Base-by-base conservation (phyloP, 53 echinoderm and acorn worm genomes). In the Astropecten irregularis region DNA sequence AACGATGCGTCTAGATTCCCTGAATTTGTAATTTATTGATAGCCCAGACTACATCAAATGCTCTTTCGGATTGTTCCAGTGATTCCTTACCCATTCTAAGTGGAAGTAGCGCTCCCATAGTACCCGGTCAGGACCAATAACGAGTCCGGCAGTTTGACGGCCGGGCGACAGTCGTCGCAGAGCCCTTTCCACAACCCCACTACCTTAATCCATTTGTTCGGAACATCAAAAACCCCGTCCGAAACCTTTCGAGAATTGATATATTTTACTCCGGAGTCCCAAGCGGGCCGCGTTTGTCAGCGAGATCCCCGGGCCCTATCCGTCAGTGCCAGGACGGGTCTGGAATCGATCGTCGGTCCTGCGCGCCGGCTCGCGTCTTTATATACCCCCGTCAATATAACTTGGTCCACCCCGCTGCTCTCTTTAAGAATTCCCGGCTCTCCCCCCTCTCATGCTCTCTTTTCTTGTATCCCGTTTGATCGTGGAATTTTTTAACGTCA, bases 271-370 rank as follows among this genome's bases (percentile, higher is more conserved):
- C 73, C 54, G 55, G 32, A 9, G 53, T 73, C 73, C 73, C 73
- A 22, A 19, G 73, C 55, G 73, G 14, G 32, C 9, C 33, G 72
- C 46, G 72, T 72, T 71, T 71, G 71, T 71, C 71, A 71, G 71
- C 71, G 51, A 3, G 54, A 5, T 33, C 53, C 52, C 52, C 73
- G 32, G 55, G 73, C 54, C 32, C 51, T 54, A 73, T 73, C 73
- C 52, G 73, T 73, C 73, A 73, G 73, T 73, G 73, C 73, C 73
- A 73, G 20, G 15, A 1, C 34, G 33, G 32, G 73, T 51, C 73
- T 73, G 73, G 73, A 3, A 54, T 73, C 73, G 51, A 73, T 73
- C 73, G 52, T 35, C 14, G 11, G 73, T 35, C 47, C 47, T 35
- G 34, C 54, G 52, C 73, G 53, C n/a, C n/a, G n/a, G n/a, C n/a